Evolutionary conservation across 2,797 vertebrate species (phyloP).

Genomic region (Lepilemur septentrionalis): DNA sequence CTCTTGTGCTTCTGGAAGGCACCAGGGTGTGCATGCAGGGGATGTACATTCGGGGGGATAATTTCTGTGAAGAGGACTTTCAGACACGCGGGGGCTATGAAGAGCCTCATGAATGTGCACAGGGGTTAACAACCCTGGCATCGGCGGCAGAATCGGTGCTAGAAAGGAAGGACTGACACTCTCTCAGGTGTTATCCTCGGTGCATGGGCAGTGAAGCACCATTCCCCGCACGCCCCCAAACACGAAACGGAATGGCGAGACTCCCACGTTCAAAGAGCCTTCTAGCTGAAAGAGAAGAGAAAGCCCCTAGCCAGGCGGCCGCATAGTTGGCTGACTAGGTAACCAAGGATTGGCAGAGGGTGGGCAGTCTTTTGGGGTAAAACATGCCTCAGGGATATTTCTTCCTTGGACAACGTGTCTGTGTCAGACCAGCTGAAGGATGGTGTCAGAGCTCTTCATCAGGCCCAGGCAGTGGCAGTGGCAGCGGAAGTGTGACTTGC

Average conservation of each 20-base stretch:
- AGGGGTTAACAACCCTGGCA: neutral
- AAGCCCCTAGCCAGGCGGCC: neutral
- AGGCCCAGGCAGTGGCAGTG: neutral
- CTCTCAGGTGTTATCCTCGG: neutral
- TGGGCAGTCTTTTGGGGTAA: neutral
- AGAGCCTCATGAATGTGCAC: neutral
- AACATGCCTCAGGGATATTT: rapidly evolving
- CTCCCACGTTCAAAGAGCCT: neutral
- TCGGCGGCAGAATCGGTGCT: neutral
- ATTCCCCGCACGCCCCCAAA: too few relatives aligned
- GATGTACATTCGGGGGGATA: rapidly evolving
- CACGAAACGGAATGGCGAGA: neutral
- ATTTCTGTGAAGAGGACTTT: neutral
- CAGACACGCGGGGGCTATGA: rapidly evolving
- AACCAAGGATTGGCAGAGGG: neutral
- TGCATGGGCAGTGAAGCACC: neutral
- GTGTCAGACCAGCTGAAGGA: neutral
- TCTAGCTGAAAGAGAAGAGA: neutral
- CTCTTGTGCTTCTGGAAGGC: neutral
- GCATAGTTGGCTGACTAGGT: neutral
- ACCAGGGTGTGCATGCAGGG: neutral
- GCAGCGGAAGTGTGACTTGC: too few relatives aligned
- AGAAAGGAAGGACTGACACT: neutral
- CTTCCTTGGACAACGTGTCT: neutral
- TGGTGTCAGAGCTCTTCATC: rapidly evolving